Evolutionary conservation across 1,140 invertebrate genomes (phyloP).

Genomic region (Stenopsyche tienmushanensis): DNA sequence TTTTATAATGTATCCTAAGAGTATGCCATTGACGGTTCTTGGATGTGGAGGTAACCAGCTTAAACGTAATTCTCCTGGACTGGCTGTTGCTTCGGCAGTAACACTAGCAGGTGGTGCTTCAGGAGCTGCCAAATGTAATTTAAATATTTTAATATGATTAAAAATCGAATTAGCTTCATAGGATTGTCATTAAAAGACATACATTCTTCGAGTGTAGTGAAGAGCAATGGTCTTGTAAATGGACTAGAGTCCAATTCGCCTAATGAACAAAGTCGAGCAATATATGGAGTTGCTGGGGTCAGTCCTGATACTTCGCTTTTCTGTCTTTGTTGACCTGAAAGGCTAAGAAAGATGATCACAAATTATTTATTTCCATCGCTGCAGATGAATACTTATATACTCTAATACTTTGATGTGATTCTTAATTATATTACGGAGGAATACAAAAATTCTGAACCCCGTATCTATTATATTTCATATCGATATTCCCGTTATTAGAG

Average conservation of each 20-base stretch:
- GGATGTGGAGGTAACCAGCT: conserved; percentile 62
- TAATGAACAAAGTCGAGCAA: conserved; percentile 49
- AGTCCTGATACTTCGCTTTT: conserved; percentile 49
- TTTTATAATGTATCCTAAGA: conserved; percentile 71
- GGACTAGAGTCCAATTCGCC: conserved; percentile 51
- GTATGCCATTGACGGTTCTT: conserved; percentile 70
- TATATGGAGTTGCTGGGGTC: conserved; percentile 48
- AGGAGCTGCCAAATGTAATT: conserved; percentile 47
- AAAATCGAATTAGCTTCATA: background rate
- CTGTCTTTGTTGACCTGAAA: conserved; percentile 43
- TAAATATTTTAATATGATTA: conserved; percentile 9
- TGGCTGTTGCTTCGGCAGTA: conserved; percentile 49
- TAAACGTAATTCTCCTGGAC: conserved; percentile 49
- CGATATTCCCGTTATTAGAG: no score
- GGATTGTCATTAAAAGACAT: conserved; percentile 16
- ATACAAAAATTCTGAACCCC: no score
- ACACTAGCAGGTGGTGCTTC: conserved; percentile 49
- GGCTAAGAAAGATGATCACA: conserved; percentile 4
- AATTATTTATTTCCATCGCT: no score
- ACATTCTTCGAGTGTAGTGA: conserved; percentile 55
- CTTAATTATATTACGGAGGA: no score
- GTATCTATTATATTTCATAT: no score
- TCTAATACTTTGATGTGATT: no score
- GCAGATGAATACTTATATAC: conserved; percentile 5
- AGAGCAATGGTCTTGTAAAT: conserved; percentile 49